These are phyloP conservation scores for Salmo trutta DNA, from an alignment of 2,797 vertebrate genomes.

Conservation along the genomic window DNA sequence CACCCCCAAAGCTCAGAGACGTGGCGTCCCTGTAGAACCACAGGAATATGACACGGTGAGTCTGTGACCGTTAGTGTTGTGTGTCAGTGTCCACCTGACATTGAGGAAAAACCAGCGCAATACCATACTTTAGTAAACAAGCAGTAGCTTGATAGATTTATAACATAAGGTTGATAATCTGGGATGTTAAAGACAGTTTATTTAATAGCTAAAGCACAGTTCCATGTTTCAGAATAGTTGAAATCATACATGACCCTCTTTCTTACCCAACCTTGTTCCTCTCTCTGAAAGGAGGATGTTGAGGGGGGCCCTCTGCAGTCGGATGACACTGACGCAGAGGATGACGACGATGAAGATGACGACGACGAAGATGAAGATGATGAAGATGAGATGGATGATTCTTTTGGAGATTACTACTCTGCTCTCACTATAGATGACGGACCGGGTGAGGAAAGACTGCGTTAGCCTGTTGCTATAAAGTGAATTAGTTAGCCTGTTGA, in stretches of 20 bases:
- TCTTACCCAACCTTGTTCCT: not conserved
- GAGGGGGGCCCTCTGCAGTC: slow-evolving; percentile 9
- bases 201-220: too few species aligned
- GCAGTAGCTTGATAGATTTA: not conserved
- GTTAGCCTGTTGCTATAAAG: too few species aligned
- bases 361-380: slow-evolving; percentile 11
- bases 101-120: not conserved
- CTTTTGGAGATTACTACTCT: slow-evolving; percentile 2
- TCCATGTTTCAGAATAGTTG: too few species aligned
- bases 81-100: not conserved
- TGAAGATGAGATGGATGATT: slow-evolving; percentile 11
- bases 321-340: not conserved
- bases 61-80: not conserved
- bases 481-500: too few species aligned
- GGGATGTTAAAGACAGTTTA: too few species aligned
- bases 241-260: not conserved
- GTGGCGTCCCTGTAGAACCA: slow-evolving; percentile 26
- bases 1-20: slow-evolving; percentile 55
- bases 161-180: too few species aligned
- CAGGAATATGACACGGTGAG: slow-evolving; percentile 50
- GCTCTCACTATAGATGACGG: slow-evolving; percentile 72
- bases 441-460: slow-evolving; percentile 60
- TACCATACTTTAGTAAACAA: not conserved
- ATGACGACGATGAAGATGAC: slow-evolving; percentile 25
- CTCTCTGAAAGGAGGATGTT: slow-evolving; percentile 16